These are phyloP conservation scores for Phymastichus coffea DNA, from an alignment of 1,140 invertebrate species.

Conservation along the genomic window DNA sequence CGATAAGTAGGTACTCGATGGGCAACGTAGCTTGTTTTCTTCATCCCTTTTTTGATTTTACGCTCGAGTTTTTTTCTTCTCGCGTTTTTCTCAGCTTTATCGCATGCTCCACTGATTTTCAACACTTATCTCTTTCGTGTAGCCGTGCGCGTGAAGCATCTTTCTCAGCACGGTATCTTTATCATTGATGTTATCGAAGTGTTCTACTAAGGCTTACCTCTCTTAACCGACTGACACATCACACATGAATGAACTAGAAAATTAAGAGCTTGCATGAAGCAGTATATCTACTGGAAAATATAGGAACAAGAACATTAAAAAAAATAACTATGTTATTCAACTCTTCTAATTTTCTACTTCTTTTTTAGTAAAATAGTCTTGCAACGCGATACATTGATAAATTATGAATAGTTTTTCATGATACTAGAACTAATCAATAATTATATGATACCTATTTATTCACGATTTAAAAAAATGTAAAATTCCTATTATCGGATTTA, in stretches of 20 bases:
- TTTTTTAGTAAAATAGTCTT: too few relatives aligned
- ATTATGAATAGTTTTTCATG: too few relatives aligned
- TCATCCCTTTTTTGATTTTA: slow-evolving; percentile 6
- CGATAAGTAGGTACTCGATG: slow-evolving; percentile 18
- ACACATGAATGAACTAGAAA: neutral
- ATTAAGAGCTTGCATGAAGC: neutral
- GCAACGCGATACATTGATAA: too few relatives aligned
- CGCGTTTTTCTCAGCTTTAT: neutral
- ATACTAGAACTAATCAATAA: too few relatives aligned
- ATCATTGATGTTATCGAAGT: neutral
- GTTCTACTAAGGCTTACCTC: neutral
- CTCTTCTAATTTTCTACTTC: too few relatives aligned
- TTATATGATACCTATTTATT: too few relatives aligned
- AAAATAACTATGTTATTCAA: too few relatives aligned
- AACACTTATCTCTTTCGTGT: neutral
- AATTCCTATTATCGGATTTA: too few relatives aligned
- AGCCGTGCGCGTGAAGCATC: neutral
- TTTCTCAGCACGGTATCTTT: neutral
- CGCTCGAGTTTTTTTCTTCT: neutral
- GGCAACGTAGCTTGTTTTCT: slow-evolving; percentile 17
- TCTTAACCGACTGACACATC: neutral
- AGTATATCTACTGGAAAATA: too few relatives aligned
- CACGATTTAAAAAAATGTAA: too few relatives aligned
- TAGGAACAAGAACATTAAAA: too few relatives aligned
- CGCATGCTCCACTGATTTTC: too few relatives aligned